These are phyloP conservation scores for Sebastes nivosus DNA, from an alignment of 2,797 vertebrate genomes.

Conservation along the genomic window DNA sequence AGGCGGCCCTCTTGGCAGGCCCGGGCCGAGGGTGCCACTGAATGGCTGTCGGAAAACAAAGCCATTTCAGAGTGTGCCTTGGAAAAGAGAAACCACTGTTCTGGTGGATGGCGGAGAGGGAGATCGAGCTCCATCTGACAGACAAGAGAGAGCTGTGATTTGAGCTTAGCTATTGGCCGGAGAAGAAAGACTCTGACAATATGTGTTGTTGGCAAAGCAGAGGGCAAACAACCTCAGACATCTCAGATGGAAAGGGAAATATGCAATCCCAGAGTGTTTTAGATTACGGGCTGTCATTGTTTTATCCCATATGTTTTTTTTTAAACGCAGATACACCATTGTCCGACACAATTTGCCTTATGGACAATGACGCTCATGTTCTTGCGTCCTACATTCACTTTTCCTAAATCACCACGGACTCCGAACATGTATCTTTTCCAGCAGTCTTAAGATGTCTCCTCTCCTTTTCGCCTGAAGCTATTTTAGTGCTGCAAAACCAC, in stretches of 20 bases:
- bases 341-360: conserved; percentile 43
- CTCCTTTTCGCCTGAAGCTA: conserved; percentile 49
- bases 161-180: conserved; percentile 74
- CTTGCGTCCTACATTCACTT: conserved; percentile 61
- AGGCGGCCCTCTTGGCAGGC: conserved; percentile 75
- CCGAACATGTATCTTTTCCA: conserved; percentile 51
- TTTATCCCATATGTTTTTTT: conserved; percentile 50
- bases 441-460: conserved; percentile 47
- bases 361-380: conserved; percentile 39
- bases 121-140: conserved; percentile 64
- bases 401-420: conserved; percentile 50
- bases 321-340: conserved; percentile 20
- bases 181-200: conserved; percentile 75
- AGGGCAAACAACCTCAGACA: conserved; percentile 77
- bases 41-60: conserved; percentile 78
- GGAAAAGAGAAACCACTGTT: conserved; percentile 79
- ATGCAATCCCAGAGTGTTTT: conserved; percentile 69
- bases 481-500: conserved; percentile 56
- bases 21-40: conserved; percentile 71
- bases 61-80: conserved; percentile 76
- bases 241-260: conserved; percentile 70
- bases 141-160: conserved; percentile 72
- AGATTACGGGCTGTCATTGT: conserved; percentile 70
- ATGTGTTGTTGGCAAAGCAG: conserved; percentile 75
- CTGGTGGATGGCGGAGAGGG: conserved; percentile 50